Conservation (phyloP, 2,113 vertebrate species). For the Eulemur macaco region DNA sequence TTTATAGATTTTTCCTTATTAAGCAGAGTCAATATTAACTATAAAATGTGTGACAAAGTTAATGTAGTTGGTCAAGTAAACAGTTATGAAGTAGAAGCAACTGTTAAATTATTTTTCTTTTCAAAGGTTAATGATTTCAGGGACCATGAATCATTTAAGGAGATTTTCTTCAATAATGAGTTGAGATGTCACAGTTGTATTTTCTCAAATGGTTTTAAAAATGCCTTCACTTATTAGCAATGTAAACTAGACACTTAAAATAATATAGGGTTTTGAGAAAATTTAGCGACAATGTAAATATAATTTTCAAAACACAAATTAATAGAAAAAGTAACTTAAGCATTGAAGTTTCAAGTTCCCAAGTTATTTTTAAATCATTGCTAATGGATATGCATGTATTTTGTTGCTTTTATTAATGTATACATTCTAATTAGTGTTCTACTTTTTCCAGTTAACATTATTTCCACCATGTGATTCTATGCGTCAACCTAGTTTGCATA, state of each 20-base stretch:
- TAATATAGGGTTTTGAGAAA: neutral
- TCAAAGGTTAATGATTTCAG: neutral
- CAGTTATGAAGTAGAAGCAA: neutral
- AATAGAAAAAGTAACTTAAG: neutral
- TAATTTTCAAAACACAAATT: constrained; percentile 29
- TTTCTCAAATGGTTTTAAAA: neutral
- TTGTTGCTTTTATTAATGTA: neutral
- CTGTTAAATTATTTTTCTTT: neutral
- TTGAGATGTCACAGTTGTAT: neutral
- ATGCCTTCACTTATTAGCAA: neutral
- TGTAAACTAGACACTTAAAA: neutral
- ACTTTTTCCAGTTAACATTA: neutral
- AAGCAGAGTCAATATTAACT: neutral
- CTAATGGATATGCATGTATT: neutral
- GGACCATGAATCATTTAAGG: neutral
- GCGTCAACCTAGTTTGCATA: neutral
- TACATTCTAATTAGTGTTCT: neutral
- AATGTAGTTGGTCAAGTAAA: neutral
- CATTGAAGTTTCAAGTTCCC: neutral
- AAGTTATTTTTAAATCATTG: constrained; percentile 22
- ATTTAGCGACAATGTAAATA: neutral
- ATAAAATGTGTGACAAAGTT: neutral
- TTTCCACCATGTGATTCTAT: neutral
- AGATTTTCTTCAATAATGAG: neutral
- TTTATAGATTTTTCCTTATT: neutral